Conservation (phyloP, 2,113 vertebrate species). For the Gasterosteus aculeatus region DNA sequence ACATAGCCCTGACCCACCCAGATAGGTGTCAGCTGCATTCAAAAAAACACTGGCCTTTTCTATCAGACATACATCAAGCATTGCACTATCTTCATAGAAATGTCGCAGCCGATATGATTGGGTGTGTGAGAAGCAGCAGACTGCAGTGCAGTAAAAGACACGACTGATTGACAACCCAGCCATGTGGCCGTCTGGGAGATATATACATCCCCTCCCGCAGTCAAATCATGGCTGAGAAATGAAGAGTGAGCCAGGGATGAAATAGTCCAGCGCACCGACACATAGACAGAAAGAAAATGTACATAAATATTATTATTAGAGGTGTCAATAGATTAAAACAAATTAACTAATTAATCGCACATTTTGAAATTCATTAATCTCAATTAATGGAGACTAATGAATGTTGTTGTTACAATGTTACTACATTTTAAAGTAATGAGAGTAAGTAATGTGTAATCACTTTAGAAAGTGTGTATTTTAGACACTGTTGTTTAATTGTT, state of each 20-base stretch:
- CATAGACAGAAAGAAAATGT: not conserved
- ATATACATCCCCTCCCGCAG: not conserved
- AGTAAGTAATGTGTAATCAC: too few relatives aligned
- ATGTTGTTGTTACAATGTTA: too few relatives aligned
- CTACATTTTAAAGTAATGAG: too few relatives aligned
- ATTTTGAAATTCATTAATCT: too few relatives aligned
- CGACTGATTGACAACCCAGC: constrained; percentile 49
- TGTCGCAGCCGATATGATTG: constrained; percentile 27
- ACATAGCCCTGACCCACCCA: constrained; percentile 60
- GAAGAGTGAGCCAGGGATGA: constrained; percentile 2
- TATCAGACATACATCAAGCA: constrained; percentile 45
- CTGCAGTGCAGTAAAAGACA: constrained; percentile 31
- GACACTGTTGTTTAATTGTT: too few relatives aligned
- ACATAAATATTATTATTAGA: not conserved
- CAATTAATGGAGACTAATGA: too few relatives aligned
- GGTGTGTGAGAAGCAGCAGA: constrained; percentile 23
- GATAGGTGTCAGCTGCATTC: constrained; percentile 51
- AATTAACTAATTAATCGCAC: too few relatives aligned
- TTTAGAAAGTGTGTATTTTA: too few relatives aligned
- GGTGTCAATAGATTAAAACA: too few relatives aligned
- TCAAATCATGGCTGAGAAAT: constrained; percentile 1
- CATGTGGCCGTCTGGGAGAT: constrained; percentile 44
- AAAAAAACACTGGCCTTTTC: constrained; percentile 40
- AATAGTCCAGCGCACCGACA: not conserved
- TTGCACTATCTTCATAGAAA: constrained; percentile 13